Evolutionary conservation across 2,113 vertebrate genomes (phyloP).

Genomic region (Spheniscus mendiculus): DNA sequence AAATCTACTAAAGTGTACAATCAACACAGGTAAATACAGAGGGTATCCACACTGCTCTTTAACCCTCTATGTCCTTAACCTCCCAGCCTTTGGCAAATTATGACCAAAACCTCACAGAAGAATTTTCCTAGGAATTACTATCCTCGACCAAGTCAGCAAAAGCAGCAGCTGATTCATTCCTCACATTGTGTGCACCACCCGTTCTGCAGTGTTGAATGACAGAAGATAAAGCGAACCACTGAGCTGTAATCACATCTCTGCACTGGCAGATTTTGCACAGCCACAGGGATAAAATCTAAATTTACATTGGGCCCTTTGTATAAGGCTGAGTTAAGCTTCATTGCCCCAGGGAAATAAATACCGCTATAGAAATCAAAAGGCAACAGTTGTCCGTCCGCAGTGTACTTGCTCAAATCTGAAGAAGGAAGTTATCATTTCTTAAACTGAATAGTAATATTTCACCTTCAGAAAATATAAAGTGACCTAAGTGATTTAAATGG

Average conservation of each 20-base stretch:
- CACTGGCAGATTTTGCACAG: neutral
- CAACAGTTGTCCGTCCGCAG: neutral
- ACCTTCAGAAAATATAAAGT: neutral
- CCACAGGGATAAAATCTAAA: slow-evolving; percentile 39
- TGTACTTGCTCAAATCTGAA: neutral
- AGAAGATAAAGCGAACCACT: slow-evolving; percentile 31
- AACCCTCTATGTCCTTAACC: neutral
- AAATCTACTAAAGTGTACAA: neutral
- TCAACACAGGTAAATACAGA: neutral
- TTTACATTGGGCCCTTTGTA: neutral
- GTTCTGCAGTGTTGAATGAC: neutral
- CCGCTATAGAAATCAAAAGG: neutral
- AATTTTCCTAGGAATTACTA: neutral
- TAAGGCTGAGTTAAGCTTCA: neutral
- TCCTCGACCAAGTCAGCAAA: neutral
- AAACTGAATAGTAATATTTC: neutral
- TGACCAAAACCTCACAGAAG: neutral
- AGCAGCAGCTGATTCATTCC: neutral
- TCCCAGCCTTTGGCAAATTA: neutral
- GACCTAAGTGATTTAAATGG: neutral
- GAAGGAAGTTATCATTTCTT: neutral
- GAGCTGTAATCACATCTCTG: slow-evolving; percentile 14
- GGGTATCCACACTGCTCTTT: neutral
- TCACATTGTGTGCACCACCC: neutral
- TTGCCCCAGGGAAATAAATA: neutral